phyloP scores from a whole-genome alignment of 1,140 invertebrate genomes.

The Heliconius himera region DNA sequence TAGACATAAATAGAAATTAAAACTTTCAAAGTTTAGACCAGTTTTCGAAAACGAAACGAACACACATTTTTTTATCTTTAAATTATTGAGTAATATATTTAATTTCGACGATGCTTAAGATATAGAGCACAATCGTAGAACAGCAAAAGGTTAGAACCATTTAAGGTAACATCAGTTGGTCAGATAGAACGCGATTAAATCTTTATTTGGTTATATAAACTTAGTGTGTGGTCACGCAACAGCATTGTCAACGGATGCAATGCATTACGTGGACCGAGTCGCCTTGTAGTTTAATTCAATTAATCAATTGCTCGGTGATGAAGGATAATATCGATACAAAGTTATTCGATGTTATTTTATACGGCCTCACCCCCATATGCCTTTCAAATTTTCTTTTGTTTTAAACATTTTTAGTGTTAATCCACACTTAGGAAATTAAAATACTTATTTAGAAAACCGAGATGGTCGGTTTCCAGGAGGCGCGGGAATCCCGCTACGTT shows the following conservation, averaged over 20 bases:
- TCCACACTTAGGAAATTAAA: too few species aligned
- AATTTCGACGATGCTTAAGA: background rate
- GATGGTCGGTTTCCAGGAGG: too few species aligned
- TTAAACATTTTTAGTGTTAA: too few species aligned
- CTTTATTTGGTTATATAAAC: constrained; percentile 42
- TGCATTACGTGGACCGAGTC: constrained; percentile 27
- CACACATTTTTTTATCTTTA: too few species aligned
- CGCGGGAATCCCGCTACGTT: too few species aligned
- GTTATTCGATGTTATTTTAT: background rate
- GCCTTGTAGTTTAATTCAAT: constrained; percentile 37
- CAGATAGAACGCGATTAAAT: constrained; percentile 25
- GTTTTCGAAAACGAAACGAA: too few species aligned
- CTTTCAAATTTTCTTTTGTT: background rate
- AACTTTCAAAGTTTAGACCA: too few species aligned
- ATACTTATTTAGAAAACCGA: too few species aligned
- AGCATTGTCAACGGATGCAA: constrained; percentile 38
- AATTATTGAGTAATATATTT: too few species aligned
- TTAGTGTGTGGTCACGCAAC: constrained; percentile 30
- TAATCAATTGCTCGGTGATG: constrained; percentile 29
- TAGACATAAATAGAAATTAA: too few species aligned
- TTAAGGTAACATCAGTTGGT: constrained; percentile 26
- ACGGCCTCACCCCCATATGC: background rate
- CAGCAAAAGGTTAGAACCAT: constrained; percentile 28
- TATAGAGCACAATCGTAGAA: constrained; percentile 8
- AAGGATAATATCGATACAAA: constrained; percentile 29